phyloP scores from a whole-genome alignment of 1,140 invertebrate species.

The Lucilia cuprina region DNA sequence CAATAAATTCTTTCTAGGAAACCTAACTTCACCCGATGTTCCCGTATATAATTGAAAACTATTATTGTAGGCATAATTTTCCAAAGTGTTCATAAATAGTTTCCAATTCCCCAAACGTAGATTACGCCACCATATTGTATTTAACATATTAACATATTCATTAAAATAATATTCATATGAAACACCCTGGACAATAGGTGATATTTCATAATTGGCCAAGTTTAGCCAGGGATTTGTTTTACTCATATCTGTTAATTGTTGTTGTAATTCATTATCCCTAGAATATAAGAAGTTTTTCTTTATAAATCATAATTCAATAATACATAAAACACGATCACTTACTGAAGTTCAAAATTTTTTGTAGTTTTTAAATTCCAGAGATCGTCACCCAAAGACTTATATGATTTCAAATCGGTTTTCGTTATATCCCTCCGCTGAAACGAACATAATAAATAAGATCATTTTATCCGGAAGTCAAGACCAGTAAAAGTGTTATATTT shows the following conservation, averaged over 20 bases:
- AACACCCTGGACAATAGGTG: neutral
- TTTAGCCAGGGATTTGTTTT: neutral
- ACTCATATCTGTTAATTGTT: neutral
- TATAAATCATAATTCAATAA: neutral
- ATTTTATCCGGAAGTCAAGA: no score
- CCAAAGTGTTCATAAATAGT: neutral
- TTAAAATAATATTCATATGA: neutral
- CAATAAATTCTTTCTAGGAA: neutral
- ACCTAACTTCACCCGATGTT: neutral
- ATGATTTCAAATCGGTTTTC: neutral
- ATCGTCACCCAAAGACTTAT: neutral
- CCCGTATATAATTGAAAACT: neutral
- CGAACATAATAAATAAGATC: neutral
- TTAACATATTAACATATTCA: neutral
- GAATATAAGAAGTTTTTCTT: neutral
- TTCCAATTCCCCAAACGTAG: slow-evolving; percentile 2
- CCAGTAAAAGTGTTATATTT: no score
- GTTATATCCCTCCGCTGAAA: neutral
- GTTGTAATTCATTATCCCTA: neutral
- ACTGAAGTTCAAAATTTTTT: neutral
- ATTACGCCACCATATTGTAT: neutral
- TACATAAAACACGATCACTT: neutral
- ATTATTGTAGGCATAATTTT: neutral
- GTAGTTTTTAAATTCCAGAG: neutral
- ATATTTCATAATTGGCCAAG: neutral